Percentiles rank a stretch among this genome's conserved stretches.
Conservation (phyloP, 1,140 invertebrate genomes). For the Rhynchophorus ferrugineus region DNA sequence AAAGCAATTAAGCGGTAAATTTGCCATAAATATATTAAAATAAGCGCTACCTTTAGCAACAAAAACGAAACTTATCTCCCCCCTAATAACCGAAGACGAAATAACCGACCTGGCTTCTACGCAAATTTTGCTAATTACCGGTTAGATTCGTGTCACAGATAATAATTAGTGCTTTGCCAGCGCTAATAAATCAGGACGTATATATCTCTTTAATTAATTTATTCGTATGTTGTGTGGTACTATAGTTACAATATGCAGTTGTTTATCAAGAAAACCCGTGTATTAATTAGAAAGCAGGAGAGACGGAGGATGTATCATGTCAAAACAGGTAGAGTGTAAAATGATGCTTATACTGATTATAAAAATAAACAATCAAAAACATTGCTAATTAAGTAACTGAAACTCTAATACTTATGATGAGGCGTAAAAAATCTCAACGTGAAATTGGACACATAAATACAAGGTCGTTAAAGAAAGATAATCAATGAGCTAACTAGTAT, state of each 20-base stretch:
- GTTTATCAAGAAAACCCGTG: neutral
- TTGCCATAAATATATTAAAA: no score
- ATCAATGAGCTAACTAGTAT: no score
- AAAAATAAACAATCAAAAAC: neutral
- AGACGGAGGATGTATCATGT: no score
- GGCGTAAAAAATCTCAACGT: no score
- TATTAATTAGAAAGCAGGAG: no score
- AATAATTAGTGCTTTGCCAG: conserved; percentile 8
- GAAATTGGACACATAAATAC: no score
- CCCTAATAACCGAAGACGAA: neutral
- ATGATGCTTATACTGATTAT: neutral
- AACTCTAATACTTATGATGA: no score
- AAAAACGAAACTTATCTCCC: neutral
- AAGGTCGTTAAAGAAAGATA: no score
- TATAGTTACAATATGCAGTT: conserved; percentile 3
- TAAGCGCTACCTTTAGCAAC: neutral
- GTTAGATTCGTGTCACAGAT: conserved; percentile 10
- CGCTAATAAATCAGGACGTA: conserved; percentile 14
- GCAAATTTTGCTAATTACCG: conserved; percentile 7
- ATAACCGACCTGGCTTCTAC: neutral
- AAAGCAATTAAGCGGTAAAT: no score
- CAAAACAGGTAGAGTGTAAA: no score
- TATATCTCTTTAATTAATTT: conserved; percentile 15
- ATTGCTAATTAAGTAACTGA: no score
- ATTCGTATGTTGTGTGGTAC: conserved; percentile 10